A percentile compares a stretch with the other conserved stretches of the same genome.
phyloP scores from a whole-genome alignment of 2,113 vertebrate genomes.

The Ondatra zibethicus region DNA sequence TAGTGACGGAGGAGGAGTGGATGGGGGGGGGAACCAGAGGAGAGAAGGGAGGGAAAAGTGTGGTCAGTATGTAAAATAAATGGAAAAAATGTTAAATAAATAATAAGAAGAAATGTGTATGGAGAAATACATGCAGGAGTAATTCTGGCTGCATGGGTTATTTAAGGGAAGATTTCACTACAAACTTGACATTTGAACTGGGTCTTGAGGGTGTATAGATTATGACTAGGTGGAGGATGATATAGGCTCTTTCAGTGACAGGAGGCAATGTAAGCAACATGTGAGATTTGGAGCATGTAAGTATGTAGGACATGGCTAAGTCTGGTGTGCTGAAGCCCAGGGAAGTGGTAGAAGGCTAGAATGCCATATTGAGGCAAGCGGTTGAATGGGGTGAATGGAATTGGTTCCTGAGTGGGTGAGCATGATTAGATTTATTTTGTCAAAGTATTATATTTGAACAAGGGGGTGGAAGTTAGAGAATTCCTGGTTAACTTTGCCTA shows the following conservation, averaged over 20 bases:
- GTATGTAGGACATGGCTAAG: background rate
- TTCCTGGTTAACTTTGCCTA: background rate
- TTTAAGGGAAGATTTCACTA: background rate
- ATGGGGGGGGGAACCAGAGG: background rate
- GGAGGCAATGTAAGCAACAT: background rate
- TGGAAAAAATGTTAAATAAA: background rate
- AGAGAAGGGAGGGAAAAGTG: background rate
- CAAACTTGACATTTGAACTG: background rate
- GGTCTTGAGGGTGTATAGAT: background rate
- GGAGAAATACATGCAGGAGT: background rate
- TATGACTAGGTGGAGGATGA: background rate
- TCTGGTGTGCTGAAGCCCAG: background rate
- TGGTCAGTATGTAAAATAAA: background rate
- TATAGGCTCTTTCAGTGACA: background rate
- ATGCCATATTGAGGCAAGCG: background rate
- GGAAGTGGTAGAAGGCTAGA: background rate
- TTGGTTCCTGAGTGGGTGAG: background rate
- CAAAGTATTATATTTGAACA: background rate
- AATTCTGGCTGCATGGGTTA: background rate
- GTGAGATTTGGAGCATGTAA: background rate
- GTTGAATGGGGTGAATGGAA: background rate
- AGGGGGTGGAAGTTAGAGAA: background rate
- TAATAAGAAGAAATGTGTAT: background rate
- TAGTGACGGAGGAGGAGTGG: background rate
- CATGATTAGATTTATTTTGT: slow-evolving; percentile 1